These are phyloP conservation scores for Strigops habroptila DNA, from an alignment of 2,113 vertebrate species.

Conservation along the genomic window DNA sequence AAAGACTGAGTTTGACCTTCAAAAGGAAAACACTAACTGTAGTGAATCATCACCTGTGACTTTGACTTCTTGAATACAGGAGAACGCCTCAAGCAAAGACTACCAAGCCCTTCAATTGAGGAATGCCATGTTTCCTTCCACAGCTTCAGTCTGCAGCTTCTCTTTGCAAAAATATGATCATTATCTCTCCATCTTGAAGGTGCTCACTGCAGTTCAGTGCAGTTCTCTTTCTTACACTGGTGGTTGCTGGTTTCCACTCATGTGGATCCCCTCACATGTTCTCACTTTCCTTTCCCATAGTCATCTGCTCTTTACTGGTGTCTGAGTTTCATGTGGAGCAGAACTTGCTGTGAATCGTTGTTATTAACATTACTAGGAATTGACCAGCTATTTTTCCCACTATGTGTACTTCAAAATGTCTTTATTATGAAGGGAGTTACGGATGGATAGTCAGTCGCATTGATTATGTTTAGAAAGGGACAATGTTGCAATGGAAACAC, in stretches of 20 bases:
- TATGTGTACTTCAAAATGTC: background rate
- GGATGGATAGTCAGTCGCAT: background rate
- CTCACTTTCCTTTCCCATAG: background rate
- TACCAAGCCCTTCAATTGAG: background rate
- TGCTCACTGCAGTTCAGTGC: background rate
- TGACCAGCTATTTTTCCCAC: background rate
- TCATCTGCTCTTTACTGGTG: background rate
- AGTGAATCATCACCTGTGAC: background rate
- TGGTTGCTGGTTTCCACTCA: background rate
- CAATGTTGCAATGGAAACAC: background rate
- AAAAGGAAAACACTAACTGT: background rate
- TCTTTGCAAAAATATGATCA: background rate
- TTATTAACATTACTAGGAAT: background rate
- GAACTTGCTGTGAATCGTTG: background rate
- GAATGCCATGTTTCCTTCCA: background rate
- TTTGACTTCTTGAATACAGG: background rate
- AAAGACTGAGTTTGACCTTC: background rate
- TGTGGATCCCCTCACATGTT: background rate
- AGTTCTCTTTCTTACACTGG: background rate
- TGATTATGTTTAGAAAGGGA: background rate
- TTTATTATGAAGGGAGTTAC: background rate
- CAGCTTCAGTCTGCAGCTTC: background rate
- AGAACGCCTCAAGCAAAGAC: background rate
- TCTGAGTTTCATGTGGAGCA: accelerated
- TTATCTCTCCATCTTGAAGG: background rate